Conservation (phyloP, 2,888 invertebrate species). For the Spodoptera picta region DNA sequence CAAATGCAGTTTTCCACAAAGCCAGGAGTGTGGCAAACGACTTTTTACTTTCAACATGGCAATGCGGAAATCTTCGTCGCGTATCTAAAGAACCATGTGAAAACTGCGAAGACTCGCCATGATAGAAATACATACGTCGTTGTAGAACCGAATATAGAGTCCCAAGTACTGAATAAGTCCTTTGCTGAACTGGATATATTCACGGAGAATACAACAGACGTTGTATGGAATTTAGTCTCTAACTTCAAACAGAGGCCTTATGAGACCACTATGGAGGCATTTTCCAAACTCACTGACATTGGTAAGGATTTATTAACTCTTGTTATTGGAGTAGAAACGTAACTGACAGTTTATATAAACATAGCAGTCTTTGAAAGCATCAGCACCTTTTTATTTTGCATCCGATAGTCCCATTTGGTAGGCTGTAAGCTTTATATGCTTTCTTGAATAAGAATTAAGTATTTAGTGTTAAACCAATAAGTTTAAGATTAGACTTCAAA, state of each 20-base stretch:
- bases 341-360: too few species aligned
- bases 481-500: too few species aligned
- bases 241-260: conserved; percentile 91
- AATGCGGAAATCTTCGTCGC: conserved; percentile 94
- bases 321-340: too few species aligned
- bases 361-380: too few species aligned
- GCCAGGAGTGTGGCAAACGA: conserved; percentile 90
- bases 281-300: conserved; percentile 95
- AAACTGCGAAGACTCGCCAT: conserved; percentile 91
- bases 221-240: conserved; percentile 89
- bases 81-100: conserved; percentile 89
- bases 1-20: conserved; percentile 84
- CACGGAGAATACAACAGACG: conserved; percentile 90
- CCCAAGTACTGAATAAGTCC: conserved; percentile 92
- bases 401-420: background rate
- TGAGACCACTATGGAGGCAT: conserved; percentile 94
- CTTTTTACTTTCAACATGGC: conserved; percentile 96
- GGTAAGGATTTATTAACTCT: conserved; percentile 73
- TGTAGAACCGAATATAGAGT: conserved; percentile 90
- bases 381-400: background rate
- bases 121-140: conserved; percentile 91
- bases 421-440: too few species aligned
- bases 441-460: too few species aligned
- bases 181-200: conserved; percentile 96
- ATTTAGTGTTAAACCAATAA: too few species aligned